These are phyloP conservation scores for Callithrix jacchus DNA, from an alignment of 2,113 vertebrate genomes.

Conservation along the genomic window DNA sequence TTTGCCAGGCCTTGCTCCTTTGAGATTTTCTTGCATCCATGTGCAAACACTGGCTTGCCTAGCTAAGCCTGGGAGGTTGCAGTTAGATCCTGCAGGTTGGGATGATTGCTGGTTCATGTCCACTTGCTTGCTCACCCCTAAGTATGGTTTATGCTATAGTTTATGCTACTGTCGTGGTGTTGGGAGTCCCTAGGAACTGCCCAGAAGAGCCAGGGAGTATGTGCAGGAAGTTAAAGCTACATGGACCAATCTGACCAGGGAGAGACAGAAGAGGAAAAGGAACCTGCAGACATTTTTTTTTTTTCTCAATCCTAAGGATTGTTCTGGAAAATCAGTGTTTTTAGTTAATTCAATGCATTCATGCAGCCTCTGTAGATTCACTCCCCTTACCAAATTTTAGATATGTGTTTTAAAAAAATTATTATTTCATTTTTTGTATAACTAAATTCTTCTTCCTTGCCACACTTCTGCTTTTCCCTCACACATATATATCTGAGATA, in stretches of 20 bases:
- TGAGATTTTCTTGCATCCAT: background rate
- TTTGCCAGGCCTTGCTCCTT: background rate
- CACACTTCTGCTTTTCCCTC: background rate
- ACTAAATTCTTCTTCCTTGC: background rate
- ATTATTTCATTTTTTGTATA: background rate
- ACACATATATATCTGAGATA: background rate
- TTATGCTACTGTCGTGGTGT: background rate
- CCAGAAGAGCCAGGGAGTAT: background rate
- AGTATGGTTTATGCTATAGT: background rate
- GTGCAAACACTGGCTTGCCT: background rate
- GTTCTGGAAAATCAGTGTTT: background rate
- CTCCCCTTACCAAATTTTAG: background rate
- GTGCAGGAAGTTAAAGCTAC: background rate
- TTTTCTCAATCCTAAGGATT: background rate
- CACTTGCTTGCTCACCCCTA: background rate
- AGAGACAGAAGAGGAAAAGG: background rate
- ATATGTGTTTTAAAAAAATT: background rate
- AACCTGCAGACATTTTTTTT: background rate
- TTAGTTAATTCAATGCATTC: background rate
- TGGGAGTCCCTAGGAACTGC: background rate
- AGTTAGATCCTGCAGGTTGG: background rate
- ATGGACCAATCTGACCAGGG: background rate
- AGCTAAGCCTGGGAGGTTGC: background rate
- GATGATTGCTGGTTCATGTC: background rate
- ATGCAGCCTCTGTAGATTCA: background rate